Base-by-base conservation (phyloP, 2,888 invertebrate species). In the Polymixis lichenea region DNA sequence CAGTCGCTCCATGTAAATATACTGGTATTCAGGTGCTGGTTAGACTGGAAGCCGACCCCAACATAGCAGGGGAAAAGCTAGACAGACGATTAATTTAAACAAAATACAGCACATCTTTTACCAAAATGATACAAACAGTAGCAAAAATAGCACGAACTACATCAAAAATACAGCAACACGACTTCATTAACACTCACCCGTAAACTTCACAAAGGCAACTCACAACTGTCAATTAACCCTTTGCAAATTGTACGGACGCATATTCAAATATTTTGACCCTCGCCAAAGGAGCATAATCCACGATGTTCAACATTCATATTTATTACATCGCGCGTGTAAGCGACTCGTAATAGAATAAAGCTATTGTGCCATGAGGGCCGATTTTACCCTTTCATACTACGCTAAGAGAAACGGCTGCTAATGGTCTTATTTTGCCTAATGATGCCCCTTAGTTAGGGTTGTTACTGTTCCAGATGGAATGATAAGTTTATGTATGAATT, bases 191-290 rank as follows among this genome's bases (percentile, higher is more conserved):
- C 70, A 82, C 49, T 79, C 75, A 73, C 65, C 75, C 73, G 73
- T 82, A 89, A 91, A 92, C 89, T 91, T 90, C 80, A 91, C 88
- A 92, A 90, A 91, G 86, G 89, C 90, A 87, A 86, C 90, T 90
- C 85, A 85, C 91, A 90, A 90, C 89, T 91, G 90, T 91, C 94
- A 95, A 95, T 96, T 96, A 96, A 95, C 95, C 96, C 95, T 94
- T 93, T 90, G 92, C 95, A 95, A 96, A 94, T 95, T 94, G 94
- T 92, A 90, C 92, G 88, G 90, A 92, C 90, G 94, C 94, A 94
- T 95, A 96, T 96, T 96, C 94, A 96, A 96, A 96, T 96, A 96
- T 96, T 96, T 95, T 96, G 96, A 96, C 96, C 96, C 95, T 94
- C 92, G 93, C 93, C 94, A 93, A 94, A 95, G 94, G 91, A 94